Conservation (phyloP, 2,888 invertebrate species). For the Synanthedon vespiformis region DNA sequence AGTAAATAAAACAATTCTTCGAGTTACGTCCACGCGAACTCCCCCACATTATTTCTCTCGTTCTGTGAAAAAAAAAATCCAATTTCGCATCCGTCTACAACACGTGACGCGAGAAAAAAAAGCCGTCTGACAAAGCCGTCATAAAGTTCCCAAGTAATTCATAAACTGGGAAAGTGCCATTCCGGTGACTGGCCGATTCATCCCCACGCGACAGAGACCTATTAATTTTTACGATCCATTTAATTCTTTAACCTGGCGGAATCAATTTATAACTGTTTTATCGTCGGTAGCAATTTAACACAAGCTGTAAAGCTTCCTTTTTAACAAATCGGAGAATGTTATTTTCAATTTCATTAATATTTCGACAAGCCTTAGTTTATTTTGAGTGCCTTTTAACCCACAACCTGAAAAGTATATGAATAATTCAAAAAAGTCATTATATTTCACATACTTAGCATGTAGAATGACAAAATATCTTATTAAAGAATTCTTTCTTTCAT, state of each 20-base stretch:
- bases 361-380: too few relatives aligned
- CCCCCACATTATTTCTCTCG: slow-evolving; percentile 22
- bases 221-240: slow-evolving; percentile 68
- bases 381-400: too few relatives aligned
- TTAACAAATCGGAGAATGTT: slow-evolving; percentile 2
- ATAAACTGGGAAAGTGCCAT: slow-evolving; percentile 53
- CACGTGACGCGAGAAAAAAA: slow-evolving; percentile 58
- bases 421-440: too few relatives aligned
- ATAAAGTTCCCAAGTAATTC: slow-evolving; percentile 60
- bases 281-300: slow-evolving; percentile 45
- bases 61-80: slow-evolving; percentile 55
- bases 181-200: slow-evolving; percentile 29
- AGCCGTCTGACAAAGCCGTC: slow-evolving; percentile 50
- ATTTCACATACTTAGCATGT: too few relatives aligned
- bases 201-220: slow-evolving; percentile 44
- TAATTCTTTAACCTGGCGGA: slow-evolving; percentile 63
- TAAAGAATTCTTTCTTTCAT: too few relatives aligned
- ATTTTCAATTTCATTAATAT: too few relatives aligned
- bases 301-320: slow-evolving; percentile 50
- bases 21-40: background rate
- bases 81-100: slow-evolving; percentile 60
- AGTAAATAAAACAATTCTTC: slow-evolving; percentile 8
- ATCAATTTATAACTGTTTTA: slow-evolving; percentile 65
- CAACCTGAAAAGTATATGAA: too few relatives aligned
- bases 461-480: too few relatives aligned